These are phyloP conservation scores for Empidonax alnorum DNA, from an alignment of 2,113 vertebrate genomes.

Conservation along the genomic window DNA sequence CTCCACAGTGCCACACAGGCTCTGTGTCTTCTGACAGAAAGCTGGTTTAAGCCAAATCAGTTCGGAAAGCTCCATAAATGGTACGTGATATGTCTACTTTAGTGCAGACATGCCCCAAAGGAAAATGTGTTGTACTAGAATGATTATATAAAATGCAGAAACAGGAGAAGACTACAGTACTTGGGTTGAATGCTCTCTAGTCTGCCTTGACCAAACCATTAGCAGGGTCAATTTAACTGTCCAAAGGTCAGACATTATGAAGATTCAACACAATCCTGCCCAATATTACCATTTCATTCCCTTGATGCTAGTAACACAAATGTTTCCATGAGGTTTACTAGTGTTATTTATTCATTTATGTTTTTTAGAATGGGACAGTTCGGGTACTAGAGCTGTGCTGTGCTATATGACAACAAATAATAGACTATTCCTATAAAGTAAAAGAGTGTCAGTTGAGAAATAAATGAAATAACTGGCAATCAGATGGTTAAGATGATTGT, in stretches of 20 bases:
- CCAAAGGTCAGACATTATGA: background rate
- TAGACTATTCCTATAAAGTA: background rate
- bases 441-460: background rate
- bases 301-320: background rate
- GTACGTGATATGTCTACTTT: background rate
- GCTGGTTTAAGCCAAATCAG: background rate
- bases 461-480: background rate
- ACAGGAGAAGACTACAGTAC: background rate
- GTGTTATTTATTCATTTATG: background rate
- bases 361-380: background rate
- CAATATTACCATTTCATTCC: background rate
- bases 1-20: background rate
- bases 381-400: background rate
- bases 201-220: background rate
- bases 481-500: background rate
- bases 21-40: background rate
- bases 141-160: background rate
- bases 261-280: background rate
- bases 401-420: background rate
- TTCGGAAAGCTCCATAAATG: background rate
- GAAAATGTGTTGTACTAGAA: background rate
- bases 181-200: background rate
- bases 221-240: background rate
- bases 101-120: background rate
- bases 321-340: background rate